Evolutionary conservation across 2,888 invertebrate species (phyloP).

Genomic region (Himalopsyche kuldschensis): DNA sequence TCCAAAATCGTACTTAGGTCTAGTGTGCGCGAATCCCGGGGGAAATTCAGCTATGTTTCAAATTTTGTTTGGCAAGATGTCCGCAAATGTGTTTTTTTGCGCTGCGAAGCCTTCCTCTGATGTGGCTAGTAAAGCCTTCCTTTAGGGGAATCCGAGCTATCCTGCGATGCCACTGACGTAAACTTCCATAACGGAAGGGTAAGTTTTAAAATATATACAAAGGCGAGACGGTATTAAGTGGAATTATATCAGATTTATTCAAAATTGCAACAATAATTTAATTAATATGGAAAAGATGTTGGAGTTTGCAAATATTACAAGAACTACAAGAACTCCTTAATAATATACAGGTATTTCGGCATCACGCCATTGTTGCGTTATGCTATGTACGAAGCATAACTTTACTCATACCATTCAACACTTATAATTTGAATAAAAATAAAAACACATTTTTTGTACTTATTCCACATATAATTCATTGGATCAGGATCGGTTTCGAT

Average conservation of each 20-base stretch:
- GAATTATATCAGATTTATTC: background rate
- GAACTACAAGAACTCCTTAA: no score
- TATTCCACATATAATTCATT: no score
- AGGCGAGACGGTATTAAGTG: background rate
- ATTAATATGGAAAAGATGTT: no score
- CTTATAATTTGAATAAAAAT: no score
- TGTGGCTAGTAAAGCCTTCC: background rate
- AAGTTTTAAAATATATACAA: background rate
- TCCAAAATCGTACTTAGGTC: background rate
- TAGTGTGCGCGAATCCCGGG: background rate
- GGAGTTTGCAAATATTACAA: no score
- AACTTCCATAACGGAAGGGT: background rate
- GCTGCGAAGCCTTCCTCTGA: background rate
- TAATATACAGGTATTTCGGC: no score
- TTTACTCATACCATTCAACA: no score
- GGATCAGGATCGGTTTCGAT: no score
- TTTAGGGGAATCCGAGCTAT: background rate
- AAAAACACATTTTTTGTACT: no score
- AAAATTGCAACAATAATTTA: background rate
- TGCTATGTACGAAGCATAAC: no score
- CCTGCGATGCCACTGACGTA: background rate
- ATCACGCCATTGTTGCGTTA: no score
- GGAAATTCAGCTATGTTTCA: background rate
- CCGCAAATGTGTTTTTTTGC: background rate
- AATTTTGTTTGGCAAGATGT: conserved; percentile 1